These are phyloP conservation scores for Delia radicum DNA, from an alignment of 1,140 invertebrate genomes.

Conservation along the genomic window DNA sequence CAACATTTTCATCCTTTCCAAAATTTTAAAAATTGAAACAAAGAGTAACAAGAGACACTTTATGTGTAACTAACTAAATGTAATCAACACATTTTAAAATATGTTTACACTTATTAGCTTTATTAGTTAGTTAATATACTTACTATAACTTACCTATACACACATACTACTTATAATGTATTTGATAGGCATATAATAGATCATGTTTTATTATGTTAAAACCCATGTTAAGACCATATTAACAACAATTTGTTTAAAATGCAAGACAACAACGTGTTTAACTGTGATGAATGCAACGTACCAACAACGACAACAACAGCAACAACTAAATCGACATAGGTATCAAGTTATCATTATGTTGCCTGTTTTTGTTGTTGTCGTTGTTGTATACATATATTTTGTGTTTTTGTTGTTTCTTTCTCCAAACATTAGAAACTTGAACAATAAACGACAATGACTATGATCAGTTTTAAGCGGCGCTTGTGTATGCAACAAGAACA, in stretches of 20 bases:
- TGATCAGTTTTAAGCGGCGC: conserved; percentile 18
- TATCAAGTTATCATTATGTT: conserved; percentile 18
- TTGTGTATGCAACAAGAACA: conserved; percentile 5
- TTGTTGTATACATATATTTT: conserved; percentile 8
- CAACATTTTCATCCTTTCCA: too few species aligned
- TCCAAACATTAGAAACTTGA: conserved; percentile 4
- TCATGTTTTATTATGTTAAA: conserved; percentile 23
- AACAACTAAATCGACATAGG: conserved; percentile 21
- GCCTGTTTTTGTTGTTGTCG: not conserved
- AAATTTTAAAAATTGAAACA: too few species aligned
- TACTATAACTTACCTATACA: too few species aligned
- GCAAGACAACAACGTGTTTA: conserved; percentile 19
- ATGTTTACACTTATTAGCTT: too few species aligned
- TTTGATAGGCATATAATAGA: conserved; percentile 19
- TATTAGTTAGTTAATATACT: too few species aligned
- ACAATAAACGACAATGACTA: not conserved
- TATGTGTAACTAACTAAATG: too few species aligned
- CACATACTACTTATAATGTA: too few species aligned
- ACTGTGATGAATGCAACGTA: conserved; percentile 14
- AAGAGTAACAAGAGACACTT: too few species aligned
- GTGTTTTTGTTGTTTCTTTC: too few species aligned
- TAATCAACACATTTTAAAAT: too few species aligned
- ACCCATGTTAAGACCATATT: conserved; percentile 19
- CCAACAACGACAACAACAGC: conserved; percentile 1
- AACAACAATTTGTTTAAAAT: conserved; percentile 24